Percentiles rank a stretch among this genome's conserved stretches.
Evolutionary conservation across 2,888 invertebrate species (phyloP).

Genomic region (Hydrotaea diabolus): DNA sequence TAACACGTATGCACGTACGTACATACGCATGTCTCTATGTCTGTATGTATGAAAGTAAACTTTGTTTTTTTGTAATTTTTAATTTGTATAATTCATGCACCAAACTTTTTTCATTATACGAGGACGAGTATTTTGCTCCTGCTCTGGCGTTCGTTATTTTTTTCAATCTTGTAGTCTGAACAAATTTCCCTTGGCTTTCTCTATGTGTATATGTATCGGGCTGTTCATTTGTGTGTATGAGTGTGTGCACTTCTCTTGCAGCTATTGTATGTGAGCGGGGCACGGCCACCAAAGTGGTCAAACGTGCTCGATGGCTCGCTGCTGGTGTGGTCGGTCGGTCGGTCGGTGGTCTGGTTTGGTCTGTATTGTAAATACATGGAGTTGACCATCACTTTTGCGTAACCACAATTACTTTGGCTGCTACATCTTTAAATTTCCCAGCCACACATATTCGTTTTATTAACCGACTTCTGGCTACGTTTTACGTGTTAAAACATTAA

Average conservation of each 20-base stretch:
- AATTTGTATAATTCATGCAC: constrained; percentile 17
- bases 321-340: background rate
- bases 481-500: constrained; percentile 44
- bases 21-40: background rate
- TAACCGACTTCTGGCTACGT: constrained; percentile 1
- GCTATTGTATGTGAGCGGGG: background rate
- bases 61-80: constrained; percentile 29
- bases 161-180: constrained; percentile 19
- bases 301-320: background rate
- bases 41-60: background rate
- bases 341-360: background rate
- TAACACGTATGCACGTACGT: background rate
- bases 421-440: background rate
- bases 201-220: background rate
- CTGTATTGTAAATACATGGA: background rate
- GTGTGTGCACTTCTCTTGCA: background rate
- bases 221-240: background rate
- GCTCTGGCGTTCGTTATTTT: background rate
- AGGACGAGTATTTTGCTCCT: background rate
- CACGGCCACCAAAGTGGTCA: background rate
- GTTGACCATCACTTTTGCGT: constrained; percentile 35
- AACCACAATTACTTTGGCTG: constrained; percentile 28
- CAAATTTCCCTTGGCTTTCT: constrained; percentile 3
- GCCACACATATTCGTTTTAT: constrained; percentile 24
- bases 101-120: constrained; percentile 36